Base-by-base conservation (phyloP, 1,140 invertebrate species). In the Mactra quadrangularis region DNA sequence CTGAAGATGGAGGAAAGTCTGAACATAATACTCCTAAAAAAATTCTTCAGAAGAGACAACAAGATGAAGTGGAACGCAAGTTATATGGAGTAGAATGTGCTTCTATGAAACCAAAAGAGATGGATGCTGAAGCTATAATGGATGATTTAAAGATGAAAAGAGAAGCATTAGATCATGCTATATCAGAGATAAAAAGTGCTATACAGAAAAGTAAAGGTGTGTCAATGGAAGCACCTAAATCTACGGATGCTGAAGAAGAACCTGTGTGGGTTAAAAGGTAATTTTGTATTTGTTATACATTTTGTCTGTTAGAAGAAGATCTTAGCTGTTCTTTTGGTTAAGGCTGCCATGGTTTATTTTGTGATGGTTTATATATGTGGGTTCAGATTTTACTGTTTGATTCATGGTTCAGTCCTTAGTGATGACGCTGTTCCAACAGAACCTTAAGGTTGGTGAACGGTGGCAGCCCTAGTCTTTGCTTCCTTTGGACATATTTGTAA, bases 111-210 rank as follows among this genome's bases (percentile, higher is more conserved):
- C 78, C 85, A 31, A 86, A 87, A 53, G 88, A 90, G 76, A 90
- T 91, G 57, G 90, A 91, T 87, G 88, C 90, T 19, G 85, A 89
- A 76, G 90, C 89, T 11, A 91, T 91, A 17, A 91, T 90, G 89
- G 86, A 90, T 77, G 89, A 91, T 75, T 62, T 91, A 55, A 90
- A 91, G 75, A 87, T 88, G 57, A 91, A 91, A 76, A 64, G 89
- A 11, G 91, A 92, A 79, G 91, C 93, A 31, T 95, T 96, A 11
- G 96, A 96, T 89, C 96, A 96, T 82, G 96, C 96, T 25, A 96
- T 97, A 87, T 96, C 96, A 90, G 96, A 96, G 88, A 96, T 97
- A 86, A 95, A 96, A 83, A 94, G 96, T 86, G 96, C 96, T 3
- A 93, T 97, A 72, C 96, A 96, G 90, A 94, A 96, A 76, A 96